Conservation (phyloP, 1,140 invertebrate genomes). For the Pararge aegeria region DNA sequence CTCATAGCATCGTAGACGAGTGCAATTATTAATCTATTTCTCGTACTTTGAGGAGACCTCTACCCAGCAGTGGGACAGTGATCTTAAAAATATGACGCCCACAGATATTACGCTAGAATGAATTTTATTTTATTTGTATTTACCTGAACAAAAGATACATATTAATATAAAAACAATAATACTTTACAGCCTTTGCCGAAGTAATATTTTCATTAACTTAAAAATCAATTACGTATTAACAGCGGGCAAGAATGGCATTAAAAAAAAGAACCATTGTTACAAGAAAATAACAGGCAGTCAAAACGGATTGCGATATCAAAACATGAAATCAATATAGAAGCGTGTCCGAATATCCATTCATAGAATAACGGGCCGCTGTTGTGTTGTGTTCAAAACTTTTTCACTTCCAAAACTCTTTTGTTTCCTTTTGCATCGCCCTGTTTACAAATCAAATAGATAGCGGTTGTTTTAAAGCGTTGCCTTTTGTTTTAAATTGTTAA, state of each 20-base stretch:
- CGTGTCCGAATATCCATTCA: constrained; percentile 54
- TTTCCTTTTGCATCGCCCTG: constrained; percentile 22
- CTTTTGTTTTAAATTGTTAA: background rate
- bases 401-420: constrained; percentile 22
- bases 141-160: too few relatives aligned
- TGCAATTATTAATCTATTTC: too few relatives aligned
- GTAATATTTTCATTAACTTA: background rate
- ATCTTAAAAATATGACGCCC: too few relatives aligned
- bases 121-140: too few relatives aligned
- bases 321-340: constrained; percentile 66
- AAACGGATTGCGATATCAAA: constrained; percentile 63
- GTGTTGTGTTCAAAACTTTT: constrained; percentile 27
- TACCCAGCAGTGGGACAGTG: too few relatives aligned
- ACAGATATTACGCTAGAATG: too few relatives aligned
- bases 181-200: too few relatives aligned
- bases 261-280: constrained; percentile 56
- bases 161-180: too few relatives aligned
- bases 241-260: constrained; percentile 41
- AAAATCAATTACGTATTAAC: constrained; percentile 52
- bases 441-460: constrained; percentile 22
- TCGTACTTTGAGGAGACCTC: too few relatives aligned
- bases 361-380: constrained; percentile 52
- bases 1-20: too few relatives aligned
- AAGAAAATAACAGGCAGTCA: constrained; percentile 57
- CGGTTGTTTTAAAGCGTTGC: constrained; percentile 7